A percentile compares a stretch with the other conserved stretches of the same genome.
Conservation (phyloP, 2,797 vertebrate species). For the Coccyzus lansbergi region DNA sequence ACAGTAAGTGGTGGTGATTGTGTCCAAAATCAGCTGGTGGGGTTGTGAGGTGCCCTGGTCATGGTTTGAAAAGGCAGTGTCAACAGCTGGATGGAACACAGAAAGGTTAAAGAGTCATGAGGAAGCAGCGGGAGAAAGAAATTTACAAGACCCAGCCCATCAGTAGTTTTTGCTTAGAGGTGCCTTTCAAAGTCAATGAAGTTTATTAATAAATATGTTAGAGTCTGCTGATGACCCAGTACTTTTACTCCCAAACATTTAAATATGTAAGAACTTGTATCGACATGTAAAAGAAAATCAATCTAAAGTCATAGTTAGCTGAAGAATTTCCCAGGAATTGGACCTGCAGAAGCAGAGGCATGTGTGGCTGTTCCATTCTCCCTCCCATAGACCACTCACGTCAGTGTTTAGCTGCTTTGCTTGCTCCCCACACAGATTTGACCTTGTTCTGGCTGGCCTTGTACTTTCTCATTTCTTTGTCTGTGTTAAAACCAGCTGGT, state of each 20-base stretch:
- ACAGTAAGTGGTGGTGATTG: neutral
- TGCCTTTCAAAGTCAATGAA: neutral
- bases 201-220: neutral
- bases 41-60: neutral
- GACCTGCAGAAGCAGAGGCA: neutral
- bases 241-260: neutral
- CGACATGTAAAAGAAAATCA: neutral
- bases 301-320: neutral
- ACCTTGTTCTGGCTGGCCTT: conserved; percentile 62
- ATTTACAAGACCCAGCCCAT: neutral
- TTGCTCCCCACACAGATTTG: conserved; percentile 12
- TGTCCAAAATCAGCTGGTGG: neutral
- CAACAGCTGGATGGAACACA: neutral
- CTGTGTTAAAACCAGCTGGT: conserved; percentile 58
- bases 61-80: neutral
- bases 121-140: neutral
- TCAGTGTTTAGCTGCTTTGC: conserved; percentile 1
- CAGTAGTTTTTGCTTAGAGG: neutral
- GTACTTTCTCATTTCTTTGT: conserved; percentile 58
- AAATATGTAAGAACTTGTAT: neutral
- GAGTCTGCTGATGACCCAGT: neutral
- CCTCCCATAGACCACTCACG: neutral
- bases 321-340: neutral
- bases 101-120: neutral
- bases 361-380: neutral